Conservation (phyloP, 2,113 vertebrate species). For the Amia ocellicauda region DNA sequence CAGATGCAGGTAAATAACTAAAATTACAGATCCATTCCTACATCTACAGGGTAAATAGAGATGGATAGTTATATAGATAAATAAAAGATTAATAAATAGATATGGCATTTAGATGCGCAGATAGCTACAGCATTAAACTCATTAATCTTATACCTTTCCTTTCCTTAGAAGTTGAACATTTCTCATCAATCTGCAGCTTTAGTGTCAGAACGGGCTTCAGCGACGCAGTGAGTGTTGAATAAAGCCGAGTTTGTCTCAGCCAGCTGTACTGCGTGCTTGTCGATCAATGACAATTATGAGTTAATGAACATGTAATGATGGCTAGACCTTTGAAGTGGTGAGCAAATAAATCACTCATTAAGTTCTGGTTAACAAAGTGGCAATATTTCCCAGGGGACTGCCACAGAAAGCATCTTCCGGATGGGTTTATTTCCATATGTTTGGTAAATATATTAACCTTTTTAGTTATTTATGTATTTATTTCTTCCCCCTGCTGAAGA, state of each 20-base stretch:
- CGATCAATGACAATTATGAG: constrained; percentile 73
- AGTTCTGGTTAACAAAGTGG: constrained; percentile 34
- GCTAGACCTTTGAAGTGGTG: constrained; percentile 51
- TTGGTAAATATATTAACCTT: background rate
- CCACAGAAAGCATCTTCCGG: background rate
- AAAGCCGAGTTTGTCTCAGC: constrained; percentile 50
- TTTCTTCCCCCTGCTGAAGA: background rate
- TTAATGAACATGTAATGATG: constrained; percentile 74
- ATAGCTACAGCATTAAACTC: constrained; percentile 51
- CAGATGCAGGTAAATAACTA: constrained; percentile 62
- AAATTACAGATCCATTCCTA: constrained; percentile 67
- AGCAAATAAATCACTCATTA: constrained; percentile 58
- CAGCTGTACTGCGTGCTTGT: constrained; percentile 53
- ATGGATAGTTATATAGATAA: constrained; percentile 56
- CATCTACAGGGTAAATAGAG: constrained; percentile 56
- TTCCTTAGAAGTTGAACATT: constrained; percentile 60
- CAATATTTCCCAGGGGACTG: constrained; percentile 6
- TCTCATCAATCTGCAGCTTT: constrained; percentile 67
- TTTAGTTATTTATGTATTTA: background rate
- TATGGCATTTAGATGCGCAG: constrained; percentile 60
- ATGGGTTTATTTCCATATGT: background rate
- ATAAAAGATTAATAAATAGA: constrained; percentile 71
- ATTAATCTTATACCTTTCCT: constrained; percentile 68
- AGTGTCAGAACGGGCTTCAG: constrained; percentile 63
- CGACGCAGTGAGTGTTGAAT: constrained; percentile 52